phyloP scores from a whole-genome alignment of 1,140 invertebrate genomes.

The Acromyrmex charruanus region DNA sequence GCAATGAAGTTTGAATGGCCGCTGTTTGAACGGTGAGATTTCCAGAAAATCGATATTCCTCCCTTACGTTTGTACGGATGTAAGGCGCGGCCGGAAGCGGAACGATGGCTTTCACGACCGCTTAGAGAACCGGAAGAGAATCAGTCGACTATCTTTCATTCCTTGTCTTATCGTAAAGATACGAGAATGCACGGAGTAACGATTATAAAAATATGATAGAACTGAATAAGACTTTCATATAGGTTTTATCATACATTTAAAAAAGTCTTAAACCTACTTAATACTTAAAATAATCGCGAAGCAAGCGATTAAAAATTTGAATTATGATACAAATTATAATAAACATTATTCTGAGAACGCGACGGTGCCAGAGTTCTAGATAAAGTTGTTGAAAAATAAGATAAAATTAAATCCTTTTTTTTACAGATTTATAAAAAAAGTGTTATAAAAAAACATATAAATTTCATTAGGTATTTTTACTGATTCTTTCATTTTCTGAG shows the following conservation, averaged over 20 bases:
- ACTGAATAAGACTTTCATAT: not conserved
- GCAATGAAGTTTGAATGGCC: conserved; percentile 70
- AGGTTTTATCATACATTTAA: not conserved
- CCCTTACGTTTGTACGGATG: not conserved
- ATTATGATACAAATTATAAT: not conserved
- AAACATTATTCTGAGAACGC: not conserved
- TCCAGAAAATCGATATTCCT: conserved; percentile 54
- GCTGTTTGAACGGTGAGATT: conserved; percentile 67
- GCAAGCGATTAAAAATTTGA: not conserved
- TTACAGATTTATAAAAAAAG: conserved; percentile 1
- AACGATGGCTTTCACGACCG: not conserved
- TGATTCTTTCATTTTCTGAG: not conserved
- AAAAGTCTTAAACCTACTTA: not conserved
- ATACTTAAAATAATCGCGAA: not conserved
- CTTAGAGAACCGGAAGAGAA: not conserved
- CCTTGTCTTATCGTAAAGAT: not conserved
- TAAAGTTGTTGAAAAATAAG: not conserved
- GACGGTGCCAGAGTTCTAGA: not conserved
- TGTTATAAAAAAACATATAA: not conserved
- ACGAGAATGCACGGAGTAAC: not conserved
- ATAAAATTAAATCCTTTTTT: not conserved
- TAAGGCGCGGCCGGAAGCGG: not conserved
- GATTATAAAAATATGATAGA: conserved; percentile 1
- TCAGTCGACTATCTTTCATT: conserved; percentile 18
- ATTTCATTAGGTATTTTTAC: not conserved